phyloP scores from a whole-genome alignment of 2,888 invertebrate species.

The Tipula unca region DNA sequence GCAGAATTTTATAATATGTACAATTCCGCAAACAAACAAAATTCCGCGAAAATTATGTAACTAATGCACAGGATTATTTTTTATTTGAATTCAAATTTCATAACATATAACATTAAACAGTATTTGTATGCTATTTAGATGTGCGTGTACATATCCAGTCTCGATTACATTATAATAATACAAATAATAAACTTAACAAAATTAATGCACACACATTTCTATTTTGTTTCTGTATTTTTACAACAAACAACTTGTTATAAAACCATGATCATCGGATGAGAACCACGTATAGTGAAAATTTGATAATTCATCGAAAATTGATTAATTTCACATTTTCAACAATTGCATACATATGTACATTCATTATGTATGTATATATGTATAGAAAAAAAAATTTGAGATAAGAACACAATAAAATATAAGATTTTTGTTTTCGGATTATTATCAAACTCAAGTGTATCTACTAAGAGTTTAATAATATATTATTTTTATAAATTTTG shows the following conservation, averaged over 20 bases:
- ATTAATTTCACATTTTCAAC: not conserved
- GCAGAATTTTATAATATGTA: not conserved
- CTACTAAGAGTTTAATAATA: too few species aligned
- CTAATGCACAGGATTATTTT: not conserved
- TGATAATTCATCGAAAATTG: not conserved
- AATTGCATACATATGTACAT: too few species aligned
- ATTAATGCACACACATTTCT: not conserved
- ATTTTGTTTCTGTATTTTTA: not conserved
- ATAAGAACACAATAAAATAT: too few species aligned
- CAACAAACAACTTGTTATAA: not conserved
- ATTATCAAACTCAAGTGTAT: too few species aligned
- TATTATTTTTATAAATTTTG: too few species aligned
- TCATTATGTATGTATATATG: too few species aligned
- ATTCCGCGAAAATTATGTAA: not conserved
- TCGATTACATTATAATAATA: slow-evolving; percentile 9
- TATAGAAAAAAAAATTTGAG: too few species aligned
- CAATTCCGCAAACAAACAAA: not conserved
- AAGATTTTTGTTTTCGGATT: too few species aligned
- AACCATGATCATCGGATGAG: not conserved
- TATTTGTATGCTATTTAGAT: not conserved
- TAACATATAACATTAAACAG: not conserved
- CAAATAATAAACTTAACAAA: not conserved
- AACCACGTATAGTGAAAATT: not conserved
- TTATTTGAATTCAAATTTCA: not conserved
- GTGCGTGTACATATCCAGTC: not conserved